These are phyloP conservation scores for Picathartes gymnocephalus DNA, from an alignment of 2,113 vertebrate genomes.

Conservation along the genomic window DNA sequence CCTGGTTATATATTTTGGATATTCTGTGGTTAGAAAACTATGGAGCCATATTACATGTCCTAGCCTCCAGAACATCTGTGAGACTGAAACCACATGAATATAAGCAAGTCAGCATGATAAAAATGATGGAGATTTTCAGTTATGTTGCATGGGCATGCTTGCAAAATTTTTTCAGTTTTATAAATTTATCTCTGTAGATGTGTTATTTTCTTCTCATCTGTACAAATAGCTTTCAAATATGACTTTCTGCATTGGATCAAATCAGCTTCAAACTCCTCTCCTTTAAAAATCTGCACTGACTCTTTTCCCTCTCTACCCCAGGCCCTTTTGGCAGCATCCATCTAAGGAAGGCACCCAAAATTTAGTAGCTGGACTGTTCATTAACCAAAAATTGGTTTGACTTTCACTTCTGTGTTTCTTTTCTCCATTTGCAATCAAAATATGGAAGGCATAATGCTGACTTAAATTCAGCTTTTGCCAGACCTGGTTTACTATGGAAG, in stretches of 20 bases:
- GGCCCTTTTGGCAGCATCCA: background rate
- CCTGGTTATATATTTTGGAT: conserved; percentile 69
- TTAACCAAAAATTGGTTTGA: background rate
- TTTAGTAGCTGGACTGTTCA: background rate
- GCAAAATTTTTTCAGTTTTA: background rate
- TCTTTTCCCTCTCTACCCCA: background rate
- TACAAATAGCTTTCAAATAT: background rate
- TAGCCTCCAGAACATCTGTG: conserved; percentile 64
- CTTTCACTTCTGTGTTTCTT: background rate
- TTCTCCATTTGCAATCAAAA: background rate
- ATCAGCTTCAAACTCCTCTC: background rate
- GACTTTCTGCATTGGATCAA: background rate
- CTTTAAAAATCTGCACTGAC: background rate
- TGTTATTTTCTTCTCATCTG: background rate
- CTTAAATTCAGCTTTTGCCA: background rate
- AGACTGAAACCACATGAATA: conserved; percentile 41
- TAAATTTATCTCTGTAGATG: background rate
- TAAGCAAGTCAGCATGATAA: conserved; percentile 24
- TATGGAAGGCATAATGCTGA: background rate
- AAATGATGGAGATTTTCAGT: conserved; percentile 23
- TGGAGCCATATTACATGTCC: conserved; percentile 59
- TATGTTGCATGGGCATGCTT: background rate
- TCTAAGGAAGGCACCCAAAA: background rate
- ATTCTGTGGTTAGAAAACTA: conserved; percentile 67
- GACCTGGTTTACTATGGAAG: background rate